Conservation (phyloP, 1,140 invertebrate species). For the Cataglyphis hispanica region DNA sequence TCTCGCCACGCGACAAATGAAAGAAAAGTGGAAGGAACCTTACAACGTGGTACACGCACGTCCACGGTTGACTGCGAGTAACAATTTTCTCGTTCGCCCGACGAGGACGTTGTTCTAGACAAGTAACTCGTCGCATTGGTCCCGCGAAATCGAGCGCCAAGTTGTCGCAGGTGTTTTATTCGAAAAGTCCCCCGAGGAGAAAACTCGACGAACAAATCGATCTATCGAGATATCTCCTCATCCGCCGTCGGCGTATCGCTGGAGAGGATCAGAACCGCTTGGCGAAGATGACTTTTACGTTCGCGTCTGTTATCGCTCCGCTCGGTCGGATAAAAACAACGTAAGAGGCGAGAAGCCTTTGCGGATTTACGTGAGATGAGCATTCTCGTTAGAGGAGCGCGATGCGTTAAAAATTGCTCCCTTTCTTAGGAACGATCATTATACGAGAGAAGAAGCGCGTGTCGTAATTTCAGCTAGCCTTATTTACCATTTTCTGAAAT, state of each 20-base stretch:
- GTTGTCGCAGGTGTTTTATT: constrained; percentile 53
- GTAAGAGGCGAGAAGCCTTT: not conserved
- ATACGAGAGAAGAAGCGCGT: not conserved
- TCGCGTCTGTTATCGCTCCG: constrained; percentile 34
- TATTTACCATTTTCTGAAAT: constrained; percentile 38
- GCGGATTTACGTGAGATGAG: constrained; percentile 14
- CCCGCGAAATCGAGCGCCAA: constrained; percentile 32
- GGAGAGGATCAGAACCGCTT: constrained; percentile 20
- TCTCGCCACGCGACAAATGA: not conserved
- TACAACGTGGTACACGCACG: constrained; percentile 17
- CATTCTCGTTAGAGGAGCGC: constrained; percentile 37
- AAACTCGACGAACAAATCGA: constrained; percentile 48
- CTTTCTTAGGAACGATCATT: constrained; percentile 5
- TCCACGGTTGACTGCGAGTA: constrained; percentile 18
- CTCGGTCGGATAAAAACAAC: constrained; percentile 34
- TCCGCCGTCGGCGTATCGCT: constrained; percentile 26
- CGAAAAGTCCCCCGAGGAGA: constrained; percentile 25
- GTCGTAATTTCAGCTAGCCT: not conserved
- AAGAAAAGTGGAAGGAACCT: constrained; percentile 41
- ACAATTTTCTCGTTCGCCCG: constrained; percentile 38
- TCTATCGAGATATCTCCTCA: constrained; percentile 25
- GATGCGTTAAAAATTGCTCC: constrained; percentile 47
- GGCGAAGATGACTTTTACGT: constrained; percentile 51
- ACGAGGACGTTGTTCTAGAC: not conserved
- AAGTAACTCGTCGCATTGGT: constrained; percentile 55